A percentile compares a stretch with the other conserved stretches of the same genome.
These are phyloP conservation scores for Aricia agestis DNA, from an alignment of 1,140 invertebrate genomes.

Conservation along the genomic window DNA sequence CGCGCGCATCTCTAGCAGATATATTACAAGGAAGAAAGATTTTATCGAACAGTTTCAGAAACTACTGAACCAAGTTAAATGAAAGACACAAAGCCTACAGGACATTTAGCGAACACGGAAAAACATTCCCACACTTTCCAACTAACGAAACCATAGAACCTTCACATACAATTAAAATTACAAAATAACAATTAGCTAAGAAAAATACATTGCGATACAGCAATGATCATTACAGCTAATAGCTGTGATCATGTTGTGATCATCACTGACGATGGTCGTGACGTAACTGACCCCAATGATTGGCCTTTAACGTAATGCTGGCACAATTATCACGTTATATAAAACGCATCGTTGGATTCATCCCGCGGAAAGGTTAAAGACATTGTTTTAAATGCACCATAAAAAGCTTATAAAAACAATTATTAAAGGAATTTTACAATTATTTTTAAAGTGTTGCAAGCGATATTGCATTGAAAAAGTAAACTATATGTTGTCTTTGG, in stretches of 20 bases:
- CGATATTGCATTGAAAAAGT: too few species aligned
- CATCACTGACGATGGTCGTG: not conserved
- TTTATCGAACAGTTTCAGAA: too few species aligned
- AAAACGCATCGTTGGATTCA: not conserved
- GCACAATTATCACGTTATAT: not conserved
- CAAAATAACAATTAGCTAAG: not conserved
- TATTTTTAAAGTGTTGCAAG: too few species aligned
- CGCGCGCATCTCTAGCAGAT: too few species aligned
- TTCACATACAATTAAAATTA: slow-evolving; percentile 1
- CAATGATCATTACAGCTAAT: not conserved
- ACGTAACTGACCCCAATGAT: not conserved
- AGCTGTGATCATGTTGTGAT: slow-evolving; percentile 1
- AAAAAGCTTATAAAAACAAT: too few species aligned
- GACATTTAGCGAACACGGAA: too few species aligned
- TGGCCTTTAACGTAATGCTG: slow-evolving; percentile 2
- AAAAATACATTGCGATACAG: not conserved
- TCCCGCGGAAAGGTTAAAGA: not conserved
- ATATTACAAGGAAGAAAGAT: too few species aligned
- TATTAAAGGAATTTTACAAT: too few species aligned
- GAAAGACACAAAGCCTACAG: not conserved
- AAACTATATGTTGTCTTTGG: too few species aligned
- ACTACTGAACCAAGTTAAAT: not conserved
- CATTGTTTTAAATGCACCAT: too few species aligned
- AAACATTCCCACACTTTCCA: too few species aligned
- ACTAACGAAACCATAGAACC: not conserved